Evolutionary conservation across 2,797 vertebrate species (phyloP), one percentile per base, ranked within the genome.

Genomic region (Gymnoscopelus microlampas): DNA sequence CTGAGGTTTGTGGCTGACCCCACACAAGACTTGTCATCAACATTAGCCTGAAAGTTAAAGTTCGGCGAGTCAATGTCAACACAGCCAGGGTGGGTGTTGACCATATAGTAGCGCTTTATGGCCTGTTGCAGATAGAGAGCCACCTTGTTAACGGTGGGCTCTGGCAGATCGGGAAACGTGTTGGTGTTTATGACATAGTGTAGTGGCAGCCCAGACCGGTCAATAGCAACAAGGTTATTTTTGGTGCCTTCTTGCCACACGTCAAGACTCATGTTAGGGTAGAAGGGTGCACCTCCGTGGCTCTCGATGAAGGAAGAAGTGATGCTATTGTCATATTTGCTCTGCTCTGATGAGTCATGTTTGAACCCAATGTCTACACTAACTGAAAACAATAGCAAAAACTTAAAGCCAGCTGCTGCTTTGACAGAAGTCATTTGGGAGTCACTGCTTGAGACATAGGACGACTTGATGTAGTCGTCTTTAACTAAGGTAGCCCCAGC

Each of bases 41-140:
- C 13, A 14, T 98, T 98, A 69, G 96, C 96, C 12, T 97, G 93
- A 83, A 97, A 98, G 83, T 97, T 96, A 70, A 95, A 98, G 85
- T 97, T 97, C 68, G 90, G 73, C 0, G 96, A 96, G 24, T 79
- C 76, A 13, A 83, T 0, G 0, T 95, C 76, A 0, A 95, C 94
- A 77, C 96, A 98, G 3, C 96, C 96, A 0, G 93, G 97, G 51
- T 91, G 87, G 0, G 91, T 95, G 84, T 98, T 98, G 84, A 97
- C 85, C 0, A 63, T 66, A 60, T 97, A 98, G 83, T 97, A 98
- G 24, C 83, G 90, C 1, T 80, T 85, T 64, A 95, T 66, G 0
- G 96, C 96, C 0, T 76, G 59, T 62, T 91, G 90, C 66, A 97
- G 87, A 0, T 9, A 79, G 9, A 13, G 66, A 2, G 94, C 88